Evolutionary conservation across 1,140 invertebrate species (phyloP), one percentile per base, ranked within the genome.

Genomic region (Notospermus geniculatus): DNA sequence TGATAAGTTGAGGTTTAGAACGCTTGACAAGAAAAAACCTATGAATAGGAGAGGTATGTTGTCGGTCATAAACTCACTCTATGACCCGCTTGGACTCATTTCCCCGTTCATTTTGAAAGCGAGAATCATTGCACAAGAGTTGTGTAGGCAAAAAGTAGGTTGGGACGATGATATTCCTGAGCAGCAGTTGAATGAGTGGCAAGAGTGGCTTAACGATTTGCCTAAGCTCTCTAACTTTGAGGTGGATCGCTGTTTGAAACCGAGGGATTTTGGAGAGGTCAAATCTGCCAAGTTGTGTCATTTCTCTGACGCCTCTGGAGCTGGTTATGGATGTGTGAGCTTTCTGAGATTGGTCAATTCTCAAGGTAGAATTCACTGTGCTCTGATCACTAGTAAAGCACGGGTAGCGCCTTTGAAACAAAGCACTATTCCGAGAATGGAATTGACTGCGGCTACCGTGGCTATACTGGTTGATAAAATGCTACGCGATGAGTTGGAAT

Each of bases 11-110:
- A 19, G 32, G n/a, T 57, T 63, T 22, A 54, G 29, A 22, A 19
- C 53, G 19, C 32, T 27, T 54, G 43, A 23, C 15, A 17, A 62
- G 36, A 25, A n/a, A 2, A 55, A 55, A 55, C 28, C 54, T 11
- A 19, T 7, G 5, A 62, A 62, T 1, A 65, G 55, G 58, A 58
- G 64, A 27, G 57, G 57, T 27, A 63, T 65, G 13, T 32, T 68
- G 30, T 63, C 63, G 15, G 36, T 58, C 1, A 59, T 59, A 1
- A 57, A 52, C 29, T 55, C 53, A 1, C 15, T 73, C 1, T 75
- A 65, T 60, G 75, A 77, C 45, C 75, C 72, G 0, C 62, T 73
- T 13, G 75, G 72, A n/a, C 30, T 70, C 25, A 46, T 64, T 1
- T 32, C 71, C 0, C 64, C 64, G 2, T 57, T 63, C 13, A 62